Evolutionary conservation across 2,797 vertebrate genomes (phyloP).

Genomic region (Haliaeetus vocifer): DNA sequence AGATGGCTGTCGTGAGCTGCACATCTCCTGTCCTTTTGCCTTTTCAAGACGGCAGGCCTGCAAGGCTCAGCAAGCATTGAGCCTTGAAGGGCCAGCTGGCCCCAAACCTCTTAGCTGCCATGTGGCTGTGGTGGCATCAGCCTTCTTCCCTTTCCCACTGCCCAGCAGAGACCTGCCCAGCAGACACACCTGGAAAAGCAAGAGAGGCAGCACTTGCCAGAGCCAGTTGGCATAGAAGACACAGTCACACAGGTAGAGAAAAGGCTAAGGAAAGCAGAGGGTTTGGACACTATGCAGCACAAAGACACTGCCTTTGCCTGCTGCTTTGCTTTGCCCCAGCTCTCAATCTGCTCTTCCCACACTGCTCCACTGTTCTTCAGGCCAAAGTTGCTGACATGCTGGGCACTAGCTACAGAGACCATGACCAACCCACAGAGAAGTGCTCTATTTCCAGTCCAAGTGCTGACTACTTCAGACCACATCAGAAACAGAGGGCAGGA

Average conservation of each 20-base stretch:
- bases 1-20: not conserved
- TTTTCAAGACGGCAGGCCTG: not conserved
- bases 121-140: not conserved
- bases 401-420: not conserved
- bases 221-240: not conserved
- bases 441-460: not conserved
- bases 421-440: not conserved
- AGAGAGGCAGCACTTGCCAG: not conserved
- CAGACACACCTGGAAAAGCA: not conserved
- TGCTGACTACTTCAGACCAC: not conserved
- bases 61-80: not conserved
- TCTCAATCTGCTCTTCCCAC: not conserved
- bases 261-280: not conserved
- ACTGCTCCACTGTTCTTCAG: not conserved
- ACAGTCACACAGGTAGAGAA: not conserved
- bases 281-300: not conserved
- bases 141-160: not conserved
- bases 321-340: not conserved
- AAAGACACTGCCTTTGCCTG: not conserved
- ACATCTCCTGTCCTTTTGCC: not conserved
- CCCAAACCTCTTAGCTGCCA: not conserved
- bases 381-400: not conserved
- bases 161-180: not conserved
- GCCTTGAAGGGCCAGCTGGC: not conserved
- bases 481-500: not conserved